Evolutionary conservation across 2,888 invertebrate genomes (phyloP), one percentile per base, ranked within the genome.

Genomic region (Dendrolimus pini): DNA sequence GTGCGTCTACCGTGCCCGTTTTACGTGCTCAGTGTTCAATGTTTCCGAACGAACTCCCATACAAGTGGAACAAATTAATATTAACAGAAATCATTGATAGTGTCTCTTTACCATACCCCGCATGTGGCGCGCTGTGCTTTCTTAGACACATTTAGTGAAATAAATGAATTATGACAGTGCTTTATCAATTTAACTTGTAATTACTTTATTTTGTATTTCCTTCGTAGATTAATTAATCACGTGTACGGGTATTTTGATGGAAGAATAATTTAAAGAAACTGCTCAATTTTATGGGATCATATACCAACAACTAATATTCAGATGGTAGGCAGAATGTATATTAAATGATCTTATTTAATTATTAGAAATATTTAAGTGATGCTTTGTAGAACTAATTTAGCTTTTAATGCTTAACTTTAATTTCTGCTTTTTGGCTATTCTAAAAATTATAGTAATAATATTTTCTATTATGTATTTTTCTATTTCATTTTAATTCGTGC

Each of bases 131-230:
- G 65, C 69, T 66, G 63, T 65, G 60, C 66, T 63, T 60, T 56
- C 60, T 47, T 47, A 12, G 47, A 57, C 58, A 64, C 59, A 59
- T 67, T 68, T 66, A 72, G 82, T 82, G 81, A 65, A 69, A 75
- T 72, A 67, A 72, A 75, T 70, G 70, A 74, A 77, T 73, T 67
- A 80, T 75, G 80, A 71, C 70, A 80, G 88, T 88, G 83, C 71
- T 79, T 70, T 74, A 70, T 72, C 74, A 82, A 82, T 85, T 85
- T 78, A 82, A 81, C 76, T 83, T 82, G 71, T 79, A 84, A 83
- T 85, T 82, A 79, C 79, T 80, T 81, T 80, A 82, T 82, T 83
- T 85, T 85, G 76, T 77, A 81, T 81, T 85, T 83, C 82, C 82
- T 78, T 77, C 66, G 77, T 79, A 83, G 74, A 83, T 81, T 85